Evolutionary conservation across 1,140 invertebrate species (phyloP).

Genomic region (Zaprionus ghesquierei): DNA sequence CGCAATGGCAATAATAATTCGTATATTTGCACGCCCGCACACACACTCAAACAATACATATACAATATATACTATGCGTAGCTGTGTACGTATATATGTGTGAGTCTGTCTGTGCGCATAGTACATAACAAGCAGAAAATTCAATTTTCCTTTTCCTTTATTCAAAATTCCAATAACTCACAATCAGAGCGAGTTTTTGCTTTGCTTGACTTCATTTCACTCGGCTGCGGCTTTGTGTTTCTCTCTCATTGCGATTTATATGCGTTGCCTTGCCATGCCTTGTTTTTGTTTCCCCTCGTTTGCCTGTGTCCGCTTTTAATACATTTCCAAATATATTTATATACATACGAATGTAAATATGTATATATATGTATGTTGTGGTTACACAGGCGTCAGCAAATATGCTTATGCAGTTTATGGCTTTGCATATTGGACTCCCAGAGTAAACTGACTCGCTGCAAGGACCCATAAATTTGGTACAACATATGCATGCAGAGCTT

Average conservation of each 20-base stretch:
- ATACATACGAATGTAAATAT: slow-evolving; percentile 6
- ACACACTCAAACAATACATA: slow-evolving; percentile 10
- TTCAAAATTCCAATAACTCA: slow-evolving; percentile 65
- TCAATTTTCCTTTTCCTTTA: slow-evolving; percentile 61
- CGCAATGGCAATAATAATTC: slow-evolving; percentile 80
- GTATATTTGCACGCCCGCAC: slow-evolving; percentile 53
- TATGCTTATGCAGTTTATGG: slow-evolving; percentile 27
- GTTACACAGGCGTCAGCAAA: neutral
- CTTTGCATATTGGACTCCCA: slow-evolving; percentile 1
- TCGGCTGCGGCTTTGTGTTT: slow-evolving; percentile 12
- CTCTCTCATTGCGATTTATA: slow-evolving; percentile 34
- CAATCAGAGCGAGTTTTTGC: slow-evolving; percentile 40
- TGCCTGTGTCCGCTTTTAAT: neutral
- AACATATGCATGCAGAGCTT: neutral
- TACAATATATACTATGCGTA: slow-evolving; percentile 6
- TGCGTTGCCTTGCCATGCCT: neutral
- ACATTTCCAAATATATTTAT: slow-evolving; percentile 9
- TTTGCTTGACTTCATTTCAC: slow-evolving; percentile 30
- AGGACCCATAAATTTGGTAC: neutral
- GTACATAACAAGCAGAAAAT: slow-evolving; percentile 41
- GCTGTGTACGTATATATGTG: slow-evolving; percentile 5
- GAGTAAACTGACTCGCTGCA: slow-evolving; percentile 4
- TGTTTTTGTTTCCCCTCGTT: slow-evolving; percentile 11
- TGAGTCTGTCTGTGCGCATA: slow-evolving; percentile 26
- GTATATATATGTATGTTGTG: neutral